Base-by-base conservation (phyloP, 2,113 vertebrate species). In the Notarius lentiginosus region DNA sequence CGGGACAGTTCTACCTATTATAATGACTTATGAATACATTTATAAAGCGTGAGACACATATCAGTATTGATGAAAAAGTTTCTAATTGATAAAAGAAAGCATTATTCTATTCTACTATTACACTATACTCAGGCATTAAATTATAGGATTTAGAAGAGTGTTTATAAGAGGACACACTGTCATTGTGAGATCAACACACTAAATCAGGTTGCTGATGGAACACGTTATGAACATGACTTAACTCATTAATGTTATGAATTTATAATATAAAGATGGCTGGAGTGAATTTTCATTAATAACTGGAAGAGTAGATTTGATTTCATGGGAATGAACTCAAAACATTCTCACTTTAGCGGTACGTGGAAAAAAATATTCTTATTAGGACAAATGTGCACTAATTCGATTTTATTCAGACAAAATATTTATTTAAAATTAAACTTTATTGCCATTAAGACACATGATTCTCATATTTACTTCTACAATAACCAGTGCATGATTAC, bases 371-470 rank as follows among this genome's bases (percentile, higher is more conserved):
- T 4, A 41, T 41, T 41, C 34, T 24, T 7, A 10, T 24, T 24
- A 24, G 22, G 60, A 24, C 22, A 9, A 66, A 66, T 11, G 12
- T 66, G 65, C 22, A 63, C 4, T 22, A 61, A 66, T 66, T 4
- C 15, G 27, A 27, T 34, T 70, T 70, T 41, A 41, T 18, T 41
- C 34, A 73, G 18, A 73, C 1, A 24, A 73, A 49, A 20, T 20
- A 0, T 10, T 76, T 51, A 20, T 70, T 51, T 49, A 24, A 7
- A 76, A 75, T 83, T 14, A 63, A 47, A 41, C 3, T 87, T 87
- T 87, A 87, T 87, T 87, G 68, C 81, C 47, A 87, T 17, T 82
- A 75, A 75, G 27, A 66, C 70, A 87, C 17, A 60, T 34, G 60
- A 77, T 55, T 86, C 60, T n/a, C 34, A 60, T 51, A 88, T 86